Base-by-base conservation (phyloP, 2,113 vertebrate genomes). In the Dasyurus viverrinus region DNA sequence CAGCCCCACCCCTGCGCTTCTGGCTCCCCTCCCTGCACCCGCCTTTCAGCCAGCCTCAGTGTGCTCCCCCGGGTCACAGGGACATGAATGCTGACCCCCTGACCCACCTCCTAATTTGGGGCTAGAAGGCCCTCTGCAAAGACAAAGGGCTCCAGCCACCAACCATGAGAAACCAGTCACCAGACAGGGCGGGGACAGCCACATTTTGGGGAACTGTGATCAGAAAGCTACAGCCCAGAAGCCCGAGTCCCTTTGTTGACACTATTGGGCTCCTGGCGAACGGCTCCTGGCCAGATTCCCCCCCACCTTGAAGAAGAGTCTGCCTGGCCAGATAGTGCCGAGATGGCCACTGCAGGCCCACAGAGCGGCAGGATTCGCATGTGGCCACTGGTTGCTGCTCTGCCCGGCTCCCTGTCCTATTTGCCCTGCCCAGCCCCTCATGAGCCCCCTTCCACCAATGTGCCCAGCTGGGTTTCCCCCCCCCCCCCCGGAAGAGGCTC, bases 31-130 rank as follows among this genome's bases (percentile, higher is more conserved):
- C 19, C 53, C 25, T 55, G 76, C 6, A 46, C 90, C 57, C 92
- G 91, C 76, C 92, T 55, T 91, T 47, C 90, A 95, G 89, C 93
- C 36, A 12, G 94, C 90, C 95, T 97, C 94, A 96, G 95, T 97
- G 96, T 95, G 93, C 76, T 94, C 90, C 76, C 42, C 76, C 9
- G 76, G 9, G 22, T 57, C 96, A 42, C 57, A 95, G 94, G 46
- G 92, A 97, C 48, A 93, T 48, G 54, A 93, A 95, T n/a, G 54
- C 84, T 90, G 90, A 96, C 53, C 23, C 89, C 23, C 92, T n/a
- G 60, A 96, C 52, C 54, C 91, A 96, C 89, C 94, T 96, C 90
- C 53, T 47, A 93, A 36, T 93, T n/a, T 57, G 30, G 46, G 54
- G 60, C 30, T 55, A 14, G 90, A 94, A 96, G 90, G n/a, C 55